Evolutionary conservation across 1,140 invertebrate genomes (phyloP).

Genomic region (Apis cerana): DNA sequence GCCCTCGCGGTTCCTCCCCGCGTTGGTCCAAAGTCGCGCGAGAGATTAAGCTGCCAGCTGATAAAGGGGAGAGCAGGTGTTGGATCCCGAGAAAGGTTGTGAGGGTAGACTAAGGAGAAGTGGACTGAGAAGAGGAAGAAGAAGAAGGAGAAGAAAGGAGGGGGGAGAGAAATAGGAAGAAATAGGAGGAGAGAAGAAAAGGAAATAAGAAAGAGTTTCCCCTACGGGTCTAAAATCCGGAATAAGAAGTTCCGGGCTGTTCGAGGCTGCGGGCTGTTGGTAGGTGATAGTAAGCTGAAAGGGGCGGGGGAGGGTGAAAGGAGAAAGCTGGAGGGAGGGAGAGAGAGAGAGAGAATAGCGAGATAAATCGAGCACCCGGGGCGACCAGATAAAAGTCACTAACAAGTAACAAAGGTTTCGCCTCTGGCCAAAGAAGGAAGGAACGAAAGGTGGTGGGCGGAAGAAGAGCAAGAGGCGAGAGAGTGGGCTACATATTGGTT

Average conservation of each 20-base stretch:
- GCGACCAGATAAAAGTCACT: slow-evolving; percentile 72
- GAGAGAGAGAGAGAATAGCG: slow-evolving; percentile 28
- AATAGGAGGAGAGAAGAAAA: slow-evolving; percentile 29
- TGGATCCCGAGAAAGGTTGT: slow-evolving; percentile 15
- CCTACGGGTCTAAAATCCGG: slow-evolving; percentile 66
- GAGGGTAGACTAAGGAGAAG: background rate
- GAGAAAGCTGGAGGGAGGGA: slow-evolving; percentile 1
- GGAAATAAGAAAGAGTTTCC: slow-evolving; percentile 51
- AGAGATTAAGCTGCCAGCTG: slow-evolving; percentile 63
- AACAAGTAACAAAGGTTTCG: slow-evolving; percentile 72
- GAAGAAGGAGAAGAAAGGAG: background rate
- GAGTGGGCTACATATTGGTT: slow-evolving; percentile 66
- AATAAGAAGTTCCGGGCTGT: slow-evolving; percentile 70
- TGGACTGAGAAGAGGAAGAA: too few relatives aligned
- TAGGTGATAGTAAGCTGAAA: slow-evolving; percentile 57
- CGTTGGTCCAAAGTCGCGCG: slow-evolving; percentile 53
- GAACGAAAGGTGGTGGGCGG: background rate
- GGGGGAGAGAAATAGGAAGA: background rate
- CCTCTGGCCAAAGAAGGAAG: slow-evolving; percentile 45
- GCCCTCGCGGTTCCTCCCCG: slow-evolving; percentile 32
- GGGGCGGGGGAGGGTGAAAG: slow-evolving; percentile 23
- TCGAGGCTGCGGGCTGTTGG: slow-evolving; percentile 65
- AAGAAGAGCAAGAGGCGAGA: slow-evolving; percentile 16
- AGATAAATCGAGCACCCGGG: slow-evolving; percentile 69
- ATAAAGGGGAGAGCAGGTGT: slow-evolving; percentile 56